A percentile compares a stretch with the other conserved stretches of the same genome.
Conservation (phyloP, 2,113 vertebrate species). For the Opisthocomus hoazin region DNA sequence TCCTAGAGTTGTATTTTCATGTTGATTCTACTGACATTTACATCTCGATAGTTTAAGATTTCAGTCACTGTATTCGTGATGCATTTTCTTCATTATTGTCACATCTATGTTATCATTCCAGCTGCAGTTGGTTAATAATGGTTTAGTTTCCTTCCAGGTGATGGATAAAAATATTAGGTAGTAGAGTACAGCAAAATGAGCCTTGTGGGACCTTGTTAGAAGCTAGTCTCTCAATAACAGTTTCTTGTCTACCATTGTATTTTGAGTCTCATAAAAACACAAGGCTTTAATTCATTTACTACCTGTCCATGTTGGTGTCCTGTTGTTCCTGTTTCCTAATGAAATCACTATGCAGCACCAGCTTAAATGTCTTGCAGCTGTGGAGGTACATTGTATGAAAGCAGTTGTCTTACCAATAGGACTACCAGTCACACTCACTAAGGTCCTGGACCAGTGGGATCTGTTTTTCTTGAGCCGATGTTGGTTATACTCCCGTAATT, state of each 20-base stretch:
- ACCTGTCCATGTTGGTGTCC: neutral
- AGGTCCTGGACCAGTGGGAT: neutral
- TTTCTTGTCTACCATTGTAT: neutral
- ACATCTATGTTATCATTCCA: neutral
- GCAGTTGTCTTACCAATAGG: neutral
- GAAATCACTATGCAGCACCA: neutral
- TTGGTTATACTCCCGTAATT: neutral
- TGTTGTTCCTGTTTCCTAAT: neutral
- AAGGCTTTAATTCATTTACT: neutral
- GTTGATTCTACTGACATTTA: neutral
- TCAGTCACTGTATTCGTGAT: neutral
- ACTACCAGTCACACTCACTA: fast-evolving
- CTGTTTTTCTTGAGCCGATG: neutral
- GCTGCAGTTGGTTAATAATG: neutral
- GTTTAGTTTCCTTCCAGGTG: neutral
- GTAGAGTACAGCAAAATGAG: neutral
- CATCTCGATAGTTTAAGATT: neutral
- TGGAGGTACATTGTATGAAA: neutral
- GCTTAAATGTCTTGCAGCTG: neutral
- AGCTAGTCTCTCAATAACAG: neutral
- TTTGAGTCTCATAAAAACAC: neutral
- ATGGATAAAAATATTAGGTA: neutral
- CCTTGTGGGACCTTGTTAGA: neutral
- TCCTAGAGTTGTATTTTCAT: neutral
- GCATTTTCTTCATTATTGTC: neutral